Percentiles rank a stretch among this genome's conserved stretches.
Evolutionary conservation across 2,888 invertebrate genomes (phyloP).

Genomic region (Eutolmus rufibarbis): DNA sequence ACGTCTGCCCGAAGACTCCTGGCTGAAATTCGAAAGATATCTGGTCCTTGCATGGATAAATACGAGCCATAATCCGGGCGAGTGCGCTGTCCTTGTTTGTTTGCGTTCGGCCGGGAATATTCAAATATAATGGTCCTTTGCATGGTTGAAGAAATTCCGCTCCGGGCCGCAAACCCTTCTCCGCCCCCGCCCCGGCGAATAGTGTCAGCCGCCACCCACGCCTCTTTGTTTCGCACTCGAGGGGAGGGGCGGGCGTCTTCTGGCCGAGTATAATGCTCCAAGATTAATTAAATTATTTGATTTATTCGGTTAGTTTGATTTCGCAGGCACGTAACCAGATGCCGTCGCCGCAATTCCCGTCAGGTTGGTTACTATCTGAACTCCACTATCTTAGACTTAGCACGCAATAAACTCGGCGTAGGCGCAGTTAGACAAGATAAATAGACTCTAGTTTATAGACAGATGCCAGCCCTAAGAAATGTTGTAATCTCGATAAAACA

Average conservation of each 20-base stretch:
- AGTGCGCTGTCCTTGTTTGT: not conserved
- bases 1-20: not conserved
- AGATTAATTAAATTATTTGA: conserved; percentile 48
- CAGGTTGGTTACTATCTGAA: not conserved
- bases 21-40: conserved; percentile 19
- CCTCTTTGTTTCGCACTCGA: not conserved
- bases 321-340: conserved; percentile 18
- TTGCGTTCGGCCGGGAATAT: conserved; percentile 19
- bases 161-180: not conserved
- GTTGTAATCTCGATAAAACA: too few relatives aligned
- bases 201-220: not conserved
- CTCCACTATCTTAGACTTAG: not conserved
- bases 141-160: conserved; percentile 23
- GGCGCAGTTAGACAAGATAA: not conserved
- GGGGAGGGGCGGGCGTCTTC: not conserved
- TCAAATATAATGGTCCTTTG: conserved; percentile 19
- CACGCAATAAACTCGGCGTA: not conserved
- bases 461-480: not conserved
- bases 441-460: not conserved
- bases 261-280: conserved; percentile 41
- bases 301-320: conserved; percentile 48
- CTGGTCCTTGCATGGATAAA: conserved; percentile 17
- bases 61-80: conserved; percentile 19
- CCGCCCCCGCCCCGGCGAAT: not conserved
- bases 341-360: not conserved